A percentile compares a stretch with the other conserved stretches of the same genome.
Conservation (phyloP, 2,888 invertebrate species). For the Apamea sordens region DNA sequence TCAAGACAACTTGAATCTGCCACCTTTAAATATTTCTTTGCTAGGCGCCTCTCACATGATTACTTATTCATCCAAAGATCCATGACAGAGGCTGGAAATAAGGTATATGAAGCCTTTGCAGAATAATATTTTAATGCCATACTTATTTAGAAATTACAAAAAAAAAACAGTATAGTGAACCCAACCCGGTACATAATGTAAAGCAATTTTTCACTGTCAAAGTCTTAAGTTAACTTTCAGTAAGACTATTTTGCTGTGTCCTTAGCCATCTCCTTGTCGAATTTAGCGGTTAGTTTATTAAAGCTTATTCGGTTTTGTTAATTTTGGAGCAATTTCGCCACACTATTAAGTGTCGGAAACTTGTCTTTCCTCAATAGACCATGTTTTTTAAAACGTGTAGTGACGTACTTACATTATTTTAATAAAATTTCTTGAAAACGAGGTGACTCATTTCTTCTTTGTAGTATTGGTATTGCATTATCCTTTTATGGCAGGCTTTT, state of each 20-base stretch:
- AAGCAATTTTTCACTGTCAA: background rate
- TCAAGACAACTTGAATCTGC: no score
- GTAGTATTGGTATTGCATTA: background rate
- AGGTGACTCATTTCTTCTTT: constrained; percentile 1
- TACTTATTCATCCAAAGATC: background rate
- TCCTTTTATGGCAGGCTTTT: constrained; percentile 2
- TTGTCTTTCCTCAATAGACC: background rate
- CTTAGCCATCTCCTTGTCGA: constrained; percentile 3
- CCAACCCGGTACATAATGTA: background rate
- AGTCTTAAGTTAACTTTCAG: no score
- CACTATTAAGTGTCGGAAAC: background rate
- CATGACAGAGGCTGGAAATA: background rate
- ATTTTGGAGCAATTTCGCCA: background rate
- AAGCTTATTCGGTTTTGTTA: background rate
- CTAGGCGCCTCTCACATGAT: background rate
- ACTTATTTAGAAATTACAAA: background rate
- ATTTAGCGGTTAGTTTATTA: background rate
- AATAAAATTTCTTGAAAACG: background rate
- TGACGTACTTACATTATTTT: background rate
- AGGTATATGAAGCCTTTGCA: background rate
- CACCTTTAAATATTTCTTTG: background rate
- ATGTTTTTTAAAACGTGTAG: background rate
- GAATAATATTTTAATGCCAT: background rate
- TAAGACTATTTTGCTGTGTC: constrained; percentile 9
- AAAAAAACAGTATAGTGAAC: background rate